Evolutionary conservation across 2,113 vertebrate genomes (phyloP), one percentile per base, ranked within the genome.

Genomic region (Thermophis baileyi): DNA sequence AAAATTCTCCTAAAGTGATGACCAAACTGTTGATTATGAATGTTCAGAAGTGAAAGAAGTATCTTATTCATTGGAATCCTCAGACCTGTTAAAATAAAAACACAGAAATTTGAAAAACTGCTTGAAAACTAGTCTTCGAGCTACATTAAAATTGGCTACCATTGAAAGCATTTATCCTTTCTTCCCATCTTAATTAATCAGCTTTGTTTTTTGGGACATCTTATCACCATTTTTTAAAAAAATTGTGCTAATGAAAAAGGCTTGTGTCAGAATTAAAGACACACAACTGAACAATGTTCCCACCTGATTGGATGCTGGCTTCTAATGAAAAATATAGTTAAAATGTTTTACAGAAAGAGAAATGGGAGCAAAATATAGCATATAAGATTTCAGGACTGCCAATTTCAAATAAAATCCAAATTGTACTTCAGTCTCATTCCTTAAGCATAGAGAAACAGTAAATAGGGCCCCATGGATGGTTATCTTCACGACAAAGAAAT

Each of bases 1-100:
- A 95, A 94, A 87, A 14, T 11, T 51, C 54, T 92, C 90, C 92
- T 95, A 91, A 90, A 54, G 49, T 88, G 85, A 0, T 95, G 94
- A 92, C 96, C 81, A 90, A 95, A 96, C 85, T 93, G 94, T 91
- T 97, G 95, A 94, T 93, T 96, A 89, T 94, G 93, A 94, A 96
- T 95, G 94, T 96, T 97, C 95, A 95, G 92, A 95, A 97, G 95
- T 94, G 93, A 96, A 94, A 96, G 94, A 91, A 93, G 92, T 97
- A 95, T 97, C 96, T 97, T 97, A 96, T 96, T 30, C 44, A 92
- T 93, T 85, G 74, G 86, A 87, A 49, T 94, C 51, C 44, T 92
- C 91, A 92, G 92, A 95, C 92, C 81, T 95, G 86, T 93, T 93
- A 40, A 93, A 93, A 87, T n/a, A 90, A 93, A 93, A 85, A 90